Base-by-base conservation (phyloP, 2,888 invertebrate species). In the Xestia c-nigrum region DNA sequence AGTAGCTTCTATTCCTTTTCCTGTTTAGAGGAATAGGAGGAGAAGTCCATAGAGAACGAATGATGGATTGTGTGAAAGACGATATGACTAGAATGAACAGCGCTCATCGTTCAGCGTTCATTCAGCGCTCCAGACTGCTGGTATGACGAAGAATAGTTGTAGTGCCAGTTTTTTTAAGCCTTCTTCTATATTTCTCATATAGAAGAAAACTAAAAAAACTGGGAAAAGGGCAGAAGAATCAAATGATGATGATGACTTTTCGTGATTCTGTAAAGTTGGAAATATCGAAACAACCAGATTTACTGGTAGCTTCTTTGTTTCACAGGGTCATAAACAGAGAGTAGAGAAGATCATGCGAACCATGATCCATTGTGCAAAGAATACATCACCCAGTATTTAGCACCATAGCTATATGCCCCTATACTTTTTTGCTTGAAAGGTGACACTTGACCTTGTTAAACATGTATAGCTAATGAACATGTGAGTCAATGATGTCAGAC, bases 401-500 rank as follows among this genome's bases (percentile, higher is more conserved):
- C 9, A 38, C 16, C 19, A 31, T 31, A 31, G 1, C 31, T 6
- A 24, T 4, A 46, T 6, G n/a, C 3, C n/a, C 12, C 14, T 64
- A 64, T 14, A 64, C 7, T 64, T 64, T 64, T 64, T 64, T 43
- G 14, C 43, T 6, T 59, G 12, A 52, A 52, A 52, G 16, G 19
- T 46, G 38, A 12, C 10, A 10, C 10, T 47, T 5, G 50, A 40
- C 82, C 61, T 76, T 82, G 82, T 10, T 1, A 19, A 52, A 19
- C 12, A 40, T 16, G 21, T 63, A n/a, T 80, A 61, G 14, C 24
- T 52, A 81, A 77, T 61, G 52, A 31, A 65, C 24, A n/a, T 46
- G n/a, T 65, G 19, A 43, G 21, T 59, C 59, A 65, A 84, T 84
- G 81, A 80, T 59, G 80, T 80, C 73, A 80, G 21, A 14, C 46